Base-by-base conservation (phyloP, 2,797 vertebrate species). In the Hirundo rustica region DNA sequence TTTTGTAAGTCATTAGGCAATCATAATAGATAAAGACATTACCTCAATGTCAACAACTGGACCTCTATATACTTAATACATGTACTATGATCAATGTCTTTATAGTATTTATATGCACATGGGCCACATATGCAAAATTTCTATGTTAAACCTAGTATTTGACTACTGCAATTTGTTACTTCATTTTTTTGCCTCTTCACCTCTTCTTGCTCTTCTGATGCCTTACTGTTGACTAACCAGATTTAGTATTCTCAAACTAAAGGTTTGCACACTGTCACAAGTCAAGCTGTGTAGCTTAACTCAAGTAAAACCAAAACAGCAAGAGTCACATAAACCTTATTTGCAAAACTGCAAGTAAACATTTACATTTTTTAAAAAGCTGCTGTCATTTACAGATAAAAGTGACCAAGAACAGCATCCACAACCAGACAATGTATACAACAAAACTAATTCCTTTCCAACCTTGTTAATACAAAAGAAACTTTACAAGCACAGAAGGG, bases 371-470 rank as follows among this genome's bases (percentile, higher is more conserved):
- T 93, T 95, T 4, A 2, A 66, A 88, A 93, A 80, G 60, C 16
- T 57, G 30, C 77, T 94, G 81, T 83, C 93, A 65, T 96, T 95
- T 95, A 85, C 22, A 92, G 92, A 94, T 89, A 93, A 82, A 95
- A 93, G 42, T 83, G 72, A 96, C 76, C 19, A 3, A 94, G 81
- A 95, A 64, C 84, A 95, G 88, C 77, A 86, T 95, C 48, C 36
- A 76, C 30, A 86, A 89, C 19, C 62, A 90, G 81, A 87, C 38
- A 71, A 74, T 9, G 19, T 54, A 90, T 58, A 61, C 71, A 64
- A 85, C 36, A 55, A 74, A 82, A 85, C 21, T 11, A 91, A 95
- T 77, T 92, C 84, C 75, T 77, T 92, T 92, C 53, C 84, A 93
- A 20, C 25, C 8, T n/a, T 71, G 61, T 85, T 79, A 88, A 54